Conservation (phyloP, 2,113 vertebrate genomes). For the Anser brachyrhynchus region DNA sequence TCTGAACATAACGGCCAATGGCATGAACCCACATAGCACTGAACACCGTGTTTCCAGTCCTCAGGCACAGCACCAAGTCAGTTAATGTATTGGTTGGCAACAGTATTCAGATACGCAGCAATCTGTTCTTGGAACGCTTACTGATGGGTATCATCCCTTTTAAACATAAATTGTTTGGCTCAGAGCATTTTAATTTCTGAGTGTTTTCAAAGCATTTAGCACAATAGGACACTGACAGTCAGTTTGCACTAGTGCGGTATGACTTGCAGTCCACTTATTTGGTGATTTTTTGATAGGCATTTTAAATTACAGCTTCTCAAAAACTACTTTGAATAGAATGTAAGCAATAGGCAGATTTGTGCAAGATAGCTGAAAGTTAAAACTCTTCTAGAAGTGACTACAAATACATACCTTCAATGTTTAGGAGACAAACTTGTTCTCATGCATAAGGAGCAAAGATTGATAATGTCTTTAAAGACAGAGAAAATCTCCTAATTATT, state of each 20-base stretch:
- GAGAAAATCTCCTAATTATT: not conserved
- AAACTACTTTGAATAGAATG: not conserved
- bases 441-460: not conserved
- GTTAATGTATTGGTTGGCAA: conserved; percentile 49
- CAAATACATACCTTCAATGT: not conserved
- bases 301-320: not conserved
- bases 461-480: not conserved
- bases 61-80: conserved; percentile 5
- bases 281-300: conserved; percentile 1
- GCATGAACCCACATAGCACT: not conserved
- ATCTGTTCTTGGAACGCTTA: conserved; percentile 52
- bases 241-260: not conserved
- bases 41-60: conserved; percentile 34
- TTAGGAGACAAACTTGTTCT: not conserved
- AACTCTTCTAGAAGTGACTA: not conserved
- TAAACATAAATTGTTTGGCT: conserved; percentile 11
- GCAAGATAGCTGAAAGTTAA: not conserved
- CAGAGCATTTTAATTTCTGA: conserved; percentile 21
- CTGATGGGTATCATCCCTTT: not conserved
- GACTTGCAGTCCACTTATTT: not conserved
- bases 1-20: not conserved
- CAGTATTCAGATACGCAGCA: not conserved
- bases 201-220: conserved; percentile 47
- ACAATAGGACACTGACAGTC: not conserved
- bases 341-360: not conserved